Conservation (phyloP, 2,797 vertebrate species). For the Cephalopachus bancanus region DNA sequence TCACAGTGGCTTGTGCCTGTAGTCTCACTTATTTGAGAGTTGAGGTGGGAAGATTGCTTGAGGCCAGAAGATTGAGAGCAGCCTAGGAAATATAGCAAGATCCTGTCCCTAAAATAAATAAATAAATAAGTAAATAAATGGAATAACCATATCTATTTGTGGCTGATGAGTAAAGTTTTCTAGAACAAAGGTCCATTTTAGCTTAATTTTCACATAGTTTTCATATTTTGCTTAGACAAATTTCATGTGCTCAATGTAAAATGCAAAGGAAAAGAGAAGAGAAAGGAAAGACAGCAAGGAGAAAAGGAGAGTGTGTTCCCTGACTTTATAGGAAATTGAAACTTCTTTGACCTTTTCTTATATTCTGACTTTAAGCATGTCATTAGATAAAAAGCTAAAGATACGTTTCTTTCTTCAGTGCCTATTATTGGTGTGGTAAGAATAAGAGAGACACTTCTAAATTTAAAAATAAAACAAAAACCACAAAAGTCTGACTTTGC, state of each 20-base stretch:
- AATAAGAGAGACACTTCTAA: conserved; percentile 58
- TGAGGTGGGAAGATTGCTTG: too few relatives aligned
- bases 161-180: conserved; percentile 72
- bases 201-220: conserved; percentile 76
- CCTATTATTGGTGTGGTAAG: not conserved
- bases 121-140: too few relatives aligned
- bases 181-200: conserved; percentile 69
- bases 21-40: too few relatives aligned
- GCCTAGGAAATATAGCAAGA: too few relatives aligned
- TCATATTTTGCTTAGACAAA: conserved; percentile 68
- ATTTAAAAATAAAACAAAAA: conserved; percentile 50
- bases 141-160: conserved; percentile 54
- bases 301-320: not conserved
- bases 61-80: too few relatives aligned
- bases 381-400: conserved; percentile 45
- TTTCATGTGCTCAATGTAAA: conserved; percentile 66
- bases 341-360: not conserved
- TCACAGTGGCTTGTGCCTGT: too few relatives aligned
- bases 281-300: not conserved
- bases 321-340: not conserved
- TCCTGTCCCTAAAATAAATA: too few relatives aligned
- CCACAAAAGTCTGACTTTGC: conserved; percentile 1
- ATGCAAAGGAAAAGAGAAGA: not conserved
- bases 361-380: conserved; percentile 22
- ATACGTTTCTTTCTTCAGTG: not conserved